Evolutionary conservation across 2,888 invertebrate species (phyloP), one percentile per base, ranked within the genome.

Genomic region (Lucinisca nassula): DNA sequence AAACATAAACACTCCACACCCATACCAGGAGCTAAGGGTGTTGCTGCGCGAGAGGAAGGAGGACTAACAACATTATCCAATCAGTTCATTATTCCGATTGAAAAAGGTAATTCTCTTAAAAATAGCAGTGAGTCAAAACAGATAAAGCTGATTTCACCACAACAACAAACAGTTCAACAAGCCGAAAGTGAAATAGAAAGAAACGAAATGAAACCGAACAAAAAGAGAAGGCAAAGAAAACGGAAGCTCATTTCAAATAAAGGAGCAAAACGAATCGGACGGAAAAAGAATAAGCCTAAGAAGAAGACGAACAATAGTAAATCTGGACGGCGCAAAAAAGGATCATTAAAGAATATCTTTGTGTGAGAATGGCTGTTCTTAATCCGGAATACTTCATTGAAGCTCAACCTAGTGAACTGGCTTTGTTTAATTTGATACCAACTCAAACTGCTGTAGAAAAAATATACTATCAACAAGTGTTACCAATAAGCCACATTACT

Each of bases 81-180:
- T 51, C 51, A 51, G 21, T 51, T 21, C n/a, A 51, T 51, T 21
- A 51, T 51, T 51, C 51, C 51, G 21, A 51, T 51, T 51, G 51
- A 51, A 51, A 51, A 51, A 14, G 45, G 14, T 8, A 45, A 45
- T n/a, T n/a, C n/a, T n/a, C n/a, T n/a, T 51, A 51, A 51, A 51
- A n/a, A 51, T 14, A 51, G 21, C 10, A n/a, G 4, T 4, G 51
- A 8, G 4, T 51, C 51, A 21, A 8, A 3, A 4, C 17, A 51
- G n/a, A 4, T 51, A 51, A 51, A 61, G 17, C 38, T 82, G 12
- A 67, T 82, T 40, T 82, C 82, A 27, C 82, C 82, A 17, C 37
- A 61, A 17, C 76, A 82, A 51, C 82, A 82, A 67, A 37, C 67
- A 6, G 82, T 82, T 14, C 76, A 82, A 38, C 82, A 82, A 37